phyloP scores from a whole-genome alignment of 2,888 invertebrate species.

The Lepidochitona cinerea region DNA sequence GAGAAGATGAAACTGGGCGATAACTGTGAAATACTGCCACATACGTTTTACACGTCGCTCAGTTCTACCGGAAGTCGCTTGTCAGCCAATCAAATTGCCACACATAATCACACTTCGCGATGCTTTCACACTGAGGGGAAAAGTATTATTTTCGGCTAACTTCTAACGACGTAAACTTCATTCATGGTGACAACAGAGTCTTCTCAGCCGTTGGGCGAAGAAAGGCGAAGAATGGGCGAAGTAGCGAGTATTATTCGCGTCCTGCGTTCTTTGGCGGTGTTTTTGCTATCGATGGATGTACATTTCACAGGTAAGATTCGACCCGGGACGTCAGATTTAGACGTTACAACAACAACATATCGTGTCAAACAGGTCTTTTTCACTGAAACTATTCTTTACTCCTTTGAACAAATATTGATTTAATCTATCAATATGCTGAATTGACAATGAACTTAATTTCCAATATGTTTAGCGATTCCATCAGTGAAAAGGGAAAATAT shows the following conservation, averaged over 20 bases:
- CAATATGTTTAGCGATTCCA: too few species aligned
- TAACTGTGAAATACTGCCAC: too few species aligned
- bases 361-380: not conserved
- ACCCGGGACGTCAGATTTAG: too few species aligned
- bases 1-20: too few species aligned
- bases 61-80: not conserved
- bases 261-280: slow-evolving; percentile 33
- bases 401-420: too few species aligned
- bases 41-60: not conserved
- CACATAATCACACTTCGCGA: not conserved
- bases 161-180: too few species aligned
- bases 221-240: not conserved
- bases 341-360: not conserved
- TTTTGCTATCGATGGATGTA: slow-evolving; percentile 40
- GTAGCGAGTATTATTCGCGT: slow-evolving; percentile 26
- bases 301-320: slow-evolving; percentile 37
- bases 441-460: too few species aligned
- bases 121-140: too few species aligned
- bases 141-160: too few species aligned
- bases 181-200: not conserved
- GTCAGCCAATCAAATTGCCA: slow-evolving; percentile 5
- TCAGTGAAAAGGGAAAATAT: too few species aligned
- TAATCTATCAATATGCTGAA: too few species aligned
- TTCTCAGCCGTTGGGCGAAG: not conserved
- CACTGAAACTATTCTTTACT: too few species aligned